Conservation (phyloP, 2,888 invertebrate species). For the Embidobia sp. region DNA sequence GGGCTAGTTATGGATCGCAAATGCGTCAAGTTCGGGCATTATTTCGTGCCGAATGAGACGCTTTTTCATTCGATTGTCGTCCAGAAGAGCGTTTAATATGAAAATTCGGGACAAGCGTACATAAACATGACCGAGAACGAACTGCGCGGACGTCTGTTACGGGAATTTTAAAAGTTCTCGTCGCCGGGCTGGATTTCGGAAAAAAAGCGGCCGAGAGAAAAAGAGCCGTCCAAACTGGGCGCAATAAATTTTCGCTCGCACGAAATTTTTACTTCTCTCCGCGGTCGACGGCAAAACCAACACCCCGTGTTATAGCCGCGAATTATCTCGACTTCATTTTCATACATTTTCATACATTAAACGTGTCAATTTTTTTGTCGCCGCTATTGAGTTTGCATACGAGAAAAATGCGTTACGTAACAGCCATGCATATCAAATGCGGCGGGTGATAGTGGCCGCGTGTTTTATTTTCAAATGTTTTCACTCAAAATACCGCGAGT, state of each 20-base stretch:
- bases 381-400: conserved; percentile 49
- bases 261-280: too few relatives aligned
- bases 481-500: conserved; percentile 16
- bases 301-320: conserved; percentile 38
- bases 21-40: conserved; percentile 36
- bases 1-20: too few relatives aligned
- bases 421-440: conserved; percentile 45
- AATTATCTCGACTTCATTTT: conserved; percentile 62
- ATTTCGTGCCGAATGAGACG: conserved; percentile 43
- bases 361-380: conserved; percentile 47
- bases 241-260: conserved; percentile 33
- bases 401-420: conserved; percentile 52
- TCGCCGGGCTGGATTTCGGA: conserved; percentile 34
- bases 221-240: not conserved
- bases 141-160: conserved; percentile 4
- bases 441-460: conserved; percentile 22
- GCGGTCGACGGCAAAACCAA: conserved; percentile 44
- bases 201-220: not conserved
- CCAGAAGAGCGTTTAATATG: conserved; percentile 28
- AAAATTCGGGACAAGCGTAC: conserved; percentile 42
- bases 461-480: conserved; percentile 34
- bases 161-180: conserved; percentile 3
- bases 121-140: conserved; percentile 31
- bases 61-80: conserved; percentile 46
- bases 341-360: conserved; percentile 63